Base-by-base conservation (phyloP, 1,140 invertebrate species). In the Drosophila hydei region DNA sequence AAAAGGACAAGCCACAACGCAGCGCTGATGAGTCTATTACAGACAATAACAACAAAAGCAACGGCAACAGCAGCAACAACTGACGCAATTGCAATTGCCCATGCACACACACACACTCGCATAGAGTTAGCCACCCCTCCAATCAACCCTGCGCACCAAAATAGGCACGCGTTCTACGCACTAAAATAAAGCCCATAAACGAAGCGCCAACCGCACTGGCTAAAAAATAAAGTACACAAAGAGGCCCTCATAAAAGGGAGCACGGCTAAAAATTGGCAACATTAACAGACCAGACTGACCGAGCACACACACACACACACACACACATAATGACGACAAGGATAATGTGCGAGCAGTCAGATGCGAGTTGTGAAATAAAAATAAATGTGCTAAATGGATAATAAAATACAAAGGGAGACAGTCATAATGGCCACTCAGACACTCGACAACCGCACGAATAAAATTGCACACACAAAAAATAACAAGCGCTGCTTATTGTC, bases 321-420 rank as follows among this genome's bases (percentile, higher is more conserved):
- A 54, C 3, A 38, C 33, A 25, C n/a, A 23, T 0, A 19, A 69
- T 72, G 69, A 62, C 60, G 75, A 71, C 79, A 76, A 59, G 67
- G 67, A 84, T 79, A 84, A 84, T 85, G 79, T 74, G 79, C 72
- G 79, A 65, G 79, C 64, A 69, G 68, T 55, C 55, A 48, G 64
- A 72, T 52, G 71, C 30, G 45, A 59, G 36, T 61, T 56, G 64
- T 38, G 64, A 87, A 87, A 80, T 88, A 88, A 88, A 83, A 88
- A 83, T 88, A 88, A 88, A 88, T 88, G 83, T 88, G 83, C 83
- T 88, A 88, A 88, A 88, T 88, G 83, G 83, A 88, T 88, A 88
- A 88, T 88, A 88, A 88, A 88, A 69, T 76, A 83, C 84, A 79
- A 76, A 83, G 73, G 76, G 58, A 72, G 83, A 88, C 83, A 79